phyloP scores from a whole-genome alignment of 2,888 invertebrate species.

The Tipula vernalis region DNA sequence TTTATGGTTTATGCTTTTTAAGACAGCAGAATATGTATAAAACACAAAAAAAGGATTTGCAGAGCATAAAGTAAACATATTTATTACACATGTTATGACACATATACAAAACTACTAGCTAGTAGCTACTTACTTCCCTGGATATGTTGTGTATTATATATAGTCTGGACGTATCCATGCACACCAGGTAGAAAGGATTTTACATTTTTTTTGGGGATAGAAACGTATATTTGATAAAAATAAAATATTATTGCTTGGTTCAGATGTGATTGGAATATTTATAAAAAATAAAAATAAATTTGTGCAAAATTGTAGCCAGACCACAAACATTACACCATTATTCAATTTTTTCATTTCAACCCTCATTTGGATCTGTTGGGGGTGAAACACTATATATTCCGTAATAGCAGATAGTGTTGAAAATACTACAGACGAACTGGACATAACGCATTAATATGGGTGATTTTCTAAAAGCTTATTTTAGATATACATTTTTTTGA shows the following conservation, averaged over 20 bases:
- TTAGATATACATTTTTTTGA: no score
- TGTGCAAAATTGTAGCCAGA: background rate
- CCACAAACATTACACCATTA: background rate
- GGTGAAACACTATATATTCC: background rate
- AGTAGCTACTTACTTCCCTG: background rate
- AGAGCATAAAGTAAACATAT: background rate
- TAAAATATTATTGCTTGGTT: background rate
- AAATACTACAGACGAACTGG: background rate
- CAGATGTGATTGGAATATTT: constrained; percentile 4
- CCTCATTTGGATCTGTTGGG: background rate
- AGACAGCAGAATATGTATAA: background rate
- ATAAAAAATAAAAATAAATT: background rate
- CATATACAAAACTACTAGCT: background rate
- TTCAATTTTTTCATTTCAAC: background rate
- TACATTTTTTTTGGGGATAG: background rate
- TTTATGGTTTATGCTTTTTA: background rate
- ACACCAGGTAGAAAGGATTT: background rate
- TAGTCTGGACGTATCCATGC: background rate
- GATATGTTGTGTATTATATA: background rate
- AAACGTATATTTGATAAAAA: background rate
- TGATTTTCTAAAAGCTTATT: background rate
- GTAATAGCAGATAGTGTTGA: background rate
- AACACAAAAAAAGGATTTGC: background rate
- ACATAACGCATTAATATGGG: background rate
- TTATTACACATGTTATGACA: background rate